Evolutionary conservation across 2,113 vertebrate genomes (phyloP), one percentile per base, ranked within the genome.

Genomic region (Paracyprichromis sp.): DNA sequence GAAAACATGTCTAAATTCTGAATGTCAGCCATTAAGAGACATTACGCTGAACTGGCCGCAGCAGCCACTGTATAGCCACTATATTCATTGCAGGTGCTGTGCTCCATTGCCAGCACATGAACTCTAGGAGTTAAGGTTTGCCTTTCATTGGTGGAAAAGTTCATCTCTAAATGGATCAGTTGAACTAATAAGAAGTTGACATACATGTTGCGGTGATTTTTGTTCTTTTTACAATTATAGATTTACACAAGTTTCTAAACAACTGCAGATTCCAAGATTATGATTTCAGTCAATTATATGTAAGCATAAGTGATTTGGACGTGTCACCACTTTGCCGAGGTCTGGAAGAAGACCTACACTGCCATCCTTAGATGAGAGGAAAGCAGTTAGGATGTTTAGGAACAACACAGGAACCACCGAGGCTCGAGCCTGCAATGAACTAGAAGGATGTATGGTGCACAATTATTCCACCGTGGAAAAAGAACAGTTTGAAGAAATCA

Each of bases 131-230:
- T 80, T 34, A 11, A 40, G 21, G 19, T 66, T 36, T 83, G 76
- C 19, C 54, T 36, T 83, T 84, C 16, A 84, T 54, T 85, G 76
- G 61, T 61, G 86, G 13, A 34, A 56, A 53, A 76, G 50, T 69
- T 43, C 71, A 80, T 31, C 76, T 63, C 63, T 45, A 76, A 52
- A 85, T 84, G 84, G 82, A 94, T 93, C 91, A 83, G 93, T 47
- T 90, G n/a, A 88, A 13, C 54, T 84, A 91, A 86, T 94, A 89
- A 92, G 63, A 45, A 1, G 5, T 43, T 71, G 36, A 9, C 19
- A 43, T 43, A 71, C 66, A 73, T 66, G 61, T 66, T 38, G 34
- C 10, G 2, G 8, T 24, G 12, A 43, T 71, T 66, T 8, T 36
- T 63, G 59, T 63, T 63, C 16, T 63, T 63, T 36, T 63, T 36